phyloP scores from a whole-genome alignment of 2,888 invertebrate species.

The Andrena hattorfiana region DNA sequence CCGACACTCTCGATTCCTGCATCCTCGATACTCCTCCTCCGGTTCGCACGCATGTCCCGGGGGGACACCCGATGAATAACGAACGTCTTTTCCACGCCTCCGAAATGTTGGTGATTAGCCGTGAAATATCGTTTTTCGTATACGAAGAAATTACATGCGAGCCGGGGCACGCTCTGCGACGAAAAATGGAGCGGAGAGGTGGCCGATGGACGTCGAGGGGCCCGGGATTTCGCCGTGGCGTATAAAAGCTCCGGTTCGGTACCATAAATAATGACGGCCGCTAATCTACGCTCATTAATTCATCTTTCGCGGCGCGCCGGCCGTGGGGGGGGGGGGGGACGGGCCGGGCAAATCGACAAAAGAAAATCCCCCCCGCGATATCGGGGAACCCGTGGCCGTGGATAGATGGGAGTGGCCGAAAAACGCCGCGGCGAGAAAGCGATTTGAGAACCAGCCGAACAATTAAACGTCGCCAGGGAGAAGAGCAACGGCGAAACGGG shows the following conservation, averaged over 20 bases:
- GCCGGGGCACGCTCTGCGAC: constrained; percentile 55
- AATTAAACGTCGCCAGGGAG: constrained; percentile 75
- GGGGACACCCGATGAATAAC: constrained; percentile 85
- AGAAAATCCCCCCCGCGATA: constrained; percentile 36
- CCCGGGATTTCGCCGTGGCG: constrained; percentile 33
- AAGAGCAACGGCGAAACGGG: constrained; percentile 64
- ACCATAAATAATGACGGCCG: constrained; percentile 59
- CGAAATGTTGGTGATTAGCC: constrained; percentile 85
- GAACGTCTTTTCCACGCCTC: constrained; percentile 85
- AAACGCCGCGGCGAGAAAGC: constrained; percentile 70
- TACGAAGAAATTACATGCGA: constrained; percentile 80
- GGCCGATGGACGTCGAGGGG: background rate
- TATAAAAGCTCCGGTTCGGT: constrained; percentile 51
- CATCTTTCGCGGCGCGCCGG: constrained; percentile 43
- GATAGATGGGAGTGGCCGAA: constrained; percentile 63
- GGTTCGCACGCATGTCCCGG: constrained; percentile 71
- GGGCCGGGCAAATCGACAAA: constrained; percentile 29
- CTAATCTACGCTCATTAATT: constrained; percentile 65
- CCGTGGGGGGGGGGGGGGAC: background rate
- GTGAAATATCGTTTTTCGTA: constrained; percentile 85
- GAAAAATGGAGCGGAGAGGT: constrained; percentile 66
- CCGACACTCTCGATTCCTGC: constrained; percentile 29
- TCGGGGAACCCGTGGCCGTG: constrained; percentile 22
- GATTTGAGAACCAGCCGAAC: constrained; percentile 79
- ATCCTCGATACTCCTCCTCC: constrained; percentile 53